Evolutionary conservation across 2,888 invertebrate species (phyloP).

Genomic region (Dendrolimus houi): DNA sequence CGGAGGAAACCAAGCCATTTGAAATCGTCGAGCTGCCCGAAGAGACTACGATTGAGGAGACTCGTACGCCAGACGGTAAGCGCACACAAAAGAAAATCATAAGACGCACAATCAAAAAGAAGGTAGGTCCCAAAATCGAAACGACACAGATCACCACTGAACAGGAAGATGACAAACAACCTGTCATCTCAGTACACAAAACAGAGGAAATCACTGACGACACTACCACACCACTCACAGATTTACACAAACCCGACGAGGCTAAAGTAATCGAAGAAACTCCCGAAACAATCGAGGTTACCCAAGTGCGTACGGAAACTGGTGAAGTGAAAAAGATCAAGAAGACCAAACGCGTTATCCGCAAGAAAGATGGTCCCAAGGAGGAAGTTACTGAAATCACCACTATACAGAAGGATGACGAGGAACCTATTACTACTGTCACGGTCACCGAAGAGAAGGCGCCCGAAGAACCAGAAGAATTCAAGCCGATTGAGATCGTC

Average conservation of each 20-base stretch:
- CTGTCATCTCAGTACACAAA: constrained; percentile 27
- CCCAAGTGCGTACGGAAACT: constrained; percentile 17
- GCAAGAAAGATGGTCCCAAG: constrained; percentile 34
- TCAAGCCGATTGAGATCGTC: constrained; percentile 14
- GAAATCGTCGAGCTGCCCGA: constrained; percentile 38
- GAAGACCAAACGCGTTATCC: constrained; percentile 32
- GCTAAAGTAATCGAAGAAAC: constrained; percentile 26
- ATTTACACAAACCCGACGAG: constrained; percentile 12
- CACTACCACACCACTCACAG: constrained; percentile 16
- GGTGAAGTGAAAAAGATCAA: constrained; percentile 19
- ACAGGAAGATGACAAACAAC: constrained; percentile 28
- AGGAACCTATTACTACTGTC: constrained; percentile 17
- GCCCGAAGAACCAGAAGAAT: constrained; percentile 16
- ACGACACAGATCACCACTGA: constrained; percentile 30
- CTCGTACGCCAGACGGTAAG: constrained; percentile 29
- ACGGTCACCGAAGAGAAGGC: constrained; percentile 13
- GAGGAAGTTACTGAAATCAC: constrained; percentile 39
- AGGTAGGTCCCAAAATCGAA: constrained; percentile 34
- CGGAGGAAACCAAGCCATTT: constrained; percentile 10
- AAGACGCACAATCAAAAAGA: constrained; percentile 49
- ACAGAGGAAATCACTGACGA: constrained; percentile 31
- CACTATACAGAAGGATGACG: constrained; percentile 35
- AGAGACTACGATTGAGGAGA: constrained; percentile 32
- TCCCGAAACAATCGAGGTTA: constrained; percentile 20
- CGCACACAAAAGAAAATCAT: constrained; percentile 33